phyloP scores from a whole-genome alignment of 2,113 vertebrate species.

The Mus pahari region DNA sequence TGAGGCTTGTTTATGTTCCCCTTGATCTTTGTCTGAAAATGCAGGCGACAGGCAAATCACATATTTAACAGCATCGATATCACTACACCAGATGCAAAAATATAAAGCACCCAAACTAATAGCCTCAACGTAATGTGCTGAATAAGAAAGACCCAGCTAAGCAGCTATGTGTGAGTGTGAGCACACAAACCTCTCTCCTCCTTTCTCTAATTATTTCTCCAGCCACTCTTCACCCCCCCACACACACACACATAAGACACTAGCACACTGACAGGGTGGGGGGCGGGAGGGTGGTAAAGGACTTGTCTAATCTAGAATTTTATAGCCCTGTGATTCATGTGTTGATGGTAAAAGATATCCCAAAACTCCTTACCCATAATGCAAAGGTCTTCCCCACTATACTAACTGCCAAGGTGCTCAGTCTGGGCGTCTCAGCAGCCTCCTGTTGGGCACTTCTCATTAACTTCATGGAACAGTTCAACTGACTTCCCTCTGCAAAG shows the following conservation, averaged over 20 bases:
- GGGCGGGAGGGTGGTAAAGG: background rate
- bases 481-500: conserved; percentile 49
- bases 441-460: conserved; percentile 58
- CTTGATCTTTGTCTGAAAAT: conserved; percentile 87
- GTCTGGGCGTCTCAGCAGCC: background rate
- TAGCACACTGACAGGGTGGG: background rate
- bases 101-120: conserved; percentile 84
- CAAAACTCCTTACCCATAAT: conserved; percentile 71
- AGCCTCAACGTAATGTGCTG: conserved; percentile 85
- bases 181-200: conserved; percentile 82
- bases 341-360: conserved; percentile 63
- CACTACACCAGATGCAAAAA: conserved; percentile 83
- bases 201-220: conserved; percentile 81
- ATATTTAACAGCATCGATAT: conserved; percentile 83
- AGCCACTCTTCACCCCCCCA: conserved; percentile 72
- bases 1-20: conserved; percentile 85
- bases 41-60: conserved; percentile 87
- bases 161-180: conserved; percentile 70
- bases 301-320: conserved; percentile 66
- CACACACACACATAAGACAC: conserved; percentile 22
- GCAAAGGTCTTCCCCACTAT: conserved; percentile 78
- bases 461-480: conserved; percentile 57
- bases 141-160: conserved; percentile 85
- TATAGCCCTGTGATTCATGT: conserved; percentile 61
- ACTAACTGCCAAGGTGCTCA: conserved; percentile 57